Evolutionary conservation across 1,140 invertebrate genomes (phyloP).

Genomic region (Homalodisca vitripennis): DNA sequence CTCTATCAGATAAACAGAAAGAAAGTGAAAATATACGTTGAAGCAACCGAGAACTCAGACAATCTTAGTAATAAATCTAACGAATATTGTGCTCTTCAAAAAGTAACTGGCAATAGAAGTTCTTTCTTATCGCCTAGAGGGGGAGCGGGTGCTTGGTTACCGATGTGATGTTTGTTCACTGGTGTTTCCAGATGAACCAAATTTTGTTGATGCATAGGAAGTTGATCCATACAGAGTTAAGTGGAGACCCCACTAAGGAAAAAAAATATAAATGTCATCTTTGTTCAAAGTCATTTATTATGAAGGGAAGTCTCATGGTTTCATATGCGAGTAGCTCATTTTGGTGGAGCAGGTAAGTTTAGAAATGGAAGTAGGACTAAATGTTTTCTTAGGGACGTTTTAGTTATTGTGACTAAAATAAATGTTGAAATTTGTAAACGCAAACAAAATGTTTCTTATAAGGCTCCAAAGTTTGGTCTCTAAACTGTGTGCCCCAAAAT

Average conservation of each 20-base stretch:
- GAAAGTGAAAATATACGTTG: too few species aligned
- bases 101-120: neutral
- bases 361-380: too few species aligned
- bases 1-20: neutral
- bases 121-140: constrained; percentile 15
- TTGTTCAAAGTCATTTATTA: constrained; percentile 75
- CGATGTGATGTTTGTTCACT: constrained; percentile 56
- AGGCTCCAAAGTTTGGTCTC: too few species aligned
- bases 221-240: constrained; percentile 59
- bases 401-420: too few species aligned
- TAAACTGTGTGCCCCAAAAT: too few species aligned
- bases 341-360: constrained; percentile 46
- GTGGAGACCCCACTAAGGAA: constrained; percentile 17
- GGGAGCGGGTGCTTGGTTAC: constrained; percentile 8
- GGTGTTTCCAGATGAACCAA: constrained; percentile 64
- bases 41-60: too few species aligned
- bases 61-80: neutral
- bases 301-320: constrained; percentile 76
- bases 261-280: constrained; percentile 66
- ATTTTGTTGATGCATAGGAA: constrained; percentile 72
- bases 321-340: constrained; percentile 77
- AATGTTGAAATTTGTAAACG: too few species aligned
- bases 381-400: too few species aligned
- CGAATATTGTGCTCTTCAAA: neutral
- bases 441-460: too few species aligned